phyloP scores from a whole-genome alignment of 2,113 vertebrate species.

The Sigmodon hispidus region DNA sequence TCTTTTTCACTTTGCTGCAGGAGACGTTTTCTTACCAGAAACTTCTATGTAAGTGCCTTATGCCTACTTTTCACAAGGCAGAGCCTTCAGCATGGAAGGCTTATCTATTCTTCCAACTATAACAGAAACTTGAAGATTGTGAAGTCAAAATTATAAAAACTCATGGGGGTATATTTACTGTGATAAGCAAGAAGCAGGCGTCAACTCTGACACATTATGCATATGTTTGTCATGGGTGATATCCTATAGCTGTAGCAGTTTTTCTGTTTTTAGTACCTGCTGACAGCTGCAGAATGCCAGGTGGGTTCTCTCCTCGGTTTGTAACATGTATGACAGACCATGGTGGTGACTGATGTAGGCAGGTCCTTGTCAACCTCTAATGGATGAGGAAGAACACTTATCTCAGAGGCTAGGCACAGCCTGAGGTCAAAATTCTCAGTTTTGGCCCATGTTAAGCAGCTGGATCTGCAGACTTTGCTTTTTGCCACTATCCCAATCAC shows the following conservation, averaged over 20 bases:
- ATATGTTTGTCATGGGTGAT: background rate
- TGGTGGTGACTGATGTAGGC: background rate
- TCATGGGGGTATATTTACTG: background rate
- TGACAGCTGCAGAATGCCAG: background rate
- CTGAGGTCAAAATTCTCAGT: background rate
- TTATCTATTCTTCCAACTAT: background rate
- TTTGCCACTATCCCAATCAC: no score
- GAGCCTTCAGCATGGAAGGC: background rate
- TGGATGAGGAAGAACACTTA: background rate
- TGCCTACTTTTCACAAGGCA: no score
- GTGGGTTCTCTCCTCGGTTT: background rate
- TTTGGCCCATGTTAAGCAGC: background rate
- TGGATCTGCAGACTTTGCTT: background rate
- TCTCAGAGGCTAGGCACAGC: background rate
- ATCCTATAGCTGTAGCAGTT: no score
- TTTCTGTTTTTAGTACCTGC: no score
- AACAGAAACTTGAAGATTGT: background rate
- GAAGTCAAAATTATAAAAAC: background rate
- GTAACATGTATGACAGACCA: no score
- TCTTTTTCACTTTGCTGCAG: accelerated
- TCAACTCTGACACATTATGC: background rate
- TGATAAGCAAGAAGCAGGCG: background rate
- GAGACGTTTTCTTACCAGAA: background rate
- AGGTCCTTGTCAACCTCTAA: background rate
- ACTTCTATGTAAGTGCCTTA: background rate